Percentiles rank a stretch among this genome's conserved stretches.
Evolutionary conservation across 2,888 invertebrate genomes (phyloP).

Genomic region (Xestia xanthographa): DNA sequence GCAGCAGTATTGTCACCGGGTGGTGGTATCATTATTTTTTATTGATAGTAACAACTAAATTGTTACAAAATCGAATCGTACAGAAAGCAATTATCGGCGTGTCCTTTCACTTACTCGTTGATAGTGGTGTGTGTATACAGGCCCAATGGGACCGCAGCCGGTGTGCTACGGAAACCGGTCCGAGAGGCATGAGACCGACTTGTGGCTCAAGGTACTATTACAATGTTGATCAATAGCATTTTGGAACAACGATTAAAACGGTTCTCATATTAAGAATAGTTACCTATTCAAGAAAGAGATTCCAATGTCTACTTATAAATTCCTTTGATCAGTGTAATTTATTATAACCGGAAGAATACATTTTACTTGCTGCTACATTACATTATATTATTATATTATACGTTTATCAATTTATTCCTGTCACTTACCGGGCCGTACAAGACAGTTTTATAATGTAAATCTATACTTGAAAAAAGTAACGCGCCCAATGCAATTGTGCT

Average conservation of each 20-base stretch:
- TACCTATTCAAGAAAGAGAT: conserved; percentile 51
- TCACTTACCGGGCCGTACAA: background rate
- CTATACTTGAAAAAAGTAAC: background rate
- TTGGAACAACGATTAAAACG: conserved; percentile 82
- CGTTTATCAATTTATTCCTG: background rate
- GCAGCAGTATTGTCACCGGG: conserved; percentile 9
- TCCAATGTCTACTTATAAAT: conserved; percentile 35
- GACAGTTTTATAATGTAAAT: background rate
- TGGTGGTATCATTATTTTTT: conserved; percentile 69
- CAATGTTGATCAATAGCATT: conserved; percentile 89
- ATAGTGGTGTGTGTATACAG: conserved; percentile 75
- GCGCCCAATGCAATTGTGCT: background rate
- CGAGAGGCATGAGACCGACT: conserved; percentile 85
- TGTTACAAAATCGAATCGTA: conserved; percentile 84
- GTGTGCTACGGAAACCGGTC: conserved; percentile 87
- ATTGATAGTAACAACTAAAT: conserved; percentile 68
- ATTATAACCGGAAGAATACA: conserved; percentile 7
- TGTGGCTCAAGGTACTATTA: conserved; percentile 86
- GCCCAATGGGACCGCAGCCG: conserved; percentile 85
- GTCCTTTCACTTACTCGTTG: conserved; percentile 89
- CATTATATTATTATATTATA: too few species aligned
- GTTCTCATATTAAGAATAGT: conserved; percentile 73
- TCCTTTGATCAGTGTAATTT: conserved; percentile 22
- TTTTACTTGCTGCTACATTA: background rate
- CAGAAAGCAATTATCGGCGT: conserved; percentile 87